Evolutionary conservation across 1,140 invertebrate genomes (phyloP).

Genomic region (Fopius arisanus): DNA sequence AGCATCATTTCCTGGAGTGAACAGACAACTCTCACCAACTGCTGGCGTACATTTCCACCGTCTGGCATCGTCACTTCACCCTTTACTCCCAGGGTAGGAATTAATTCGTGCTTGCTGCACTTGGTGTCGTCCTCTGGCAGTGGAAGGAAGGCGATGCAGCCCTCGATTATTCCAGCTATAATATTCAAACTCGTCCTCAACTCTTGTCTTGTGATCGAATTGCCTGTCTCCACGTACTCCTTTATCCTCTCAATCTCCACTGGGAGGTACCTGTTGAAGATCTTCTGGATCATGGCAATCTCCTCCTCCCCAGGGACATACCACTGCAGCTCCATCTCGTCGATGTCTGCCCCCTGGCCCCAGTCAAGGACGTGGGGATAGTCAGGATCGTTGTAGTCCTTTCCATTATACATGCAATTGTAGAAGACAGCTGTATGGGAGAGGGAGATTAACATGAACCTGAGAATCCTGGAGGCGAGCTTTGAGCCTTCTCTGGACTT

Average conservation of each 20-base stretch:
- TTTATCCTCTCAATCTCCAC: constrained; percentile 67
- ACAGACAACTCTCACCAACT: constrained; percentile 66
- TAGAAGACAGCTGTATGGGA: constrained; percentile 72
- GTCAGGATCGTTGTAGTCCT: constrained; percentile 71
- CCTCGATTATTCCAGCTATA: constrained; percentile 53
- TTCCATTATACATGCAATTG: constrained; percentile 68
- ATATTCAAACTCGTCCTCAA: constrained; percentile 63
- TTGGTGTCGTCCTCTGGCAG: constrained; percentile 65
- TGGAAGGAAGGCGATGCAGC: constrained; percentile 69
- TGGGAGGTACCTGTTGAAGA: constrained; percentile 73
- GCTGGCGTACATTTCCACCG: constrained; percentile 69
- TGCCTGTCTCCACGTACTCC: constrained; percentile 58
- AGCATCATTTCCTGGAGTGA: constrained; percentile 69
- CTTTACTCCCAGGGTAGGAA: constrained; percentile 55
- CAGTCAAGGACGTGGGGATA: constrained; percentile 85
- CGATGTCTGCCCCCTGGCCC: constrained; percentile 75
- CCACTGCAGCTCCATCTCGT: constrained; percentile 77
- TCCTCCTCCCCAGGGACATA: constrained; percentile 79
- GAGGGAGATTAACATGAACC: constrained; percentile 67
- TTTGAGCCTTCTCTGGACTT: constrained; percentile 70
- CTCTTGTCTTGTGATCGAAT: constrained; percentile 61
- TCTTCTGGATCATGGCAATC: constrained; percentile 69
- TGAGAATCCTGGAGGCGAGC: constrained; percentile 65
- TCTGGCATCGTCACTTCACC: constrained; percentile 68
- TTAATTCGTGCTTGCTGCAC: constrained; percentile 59